Base-by-base conservation (phyloP, 2,113 vertebrate genomes). In the Piaya cayana region DNA sequence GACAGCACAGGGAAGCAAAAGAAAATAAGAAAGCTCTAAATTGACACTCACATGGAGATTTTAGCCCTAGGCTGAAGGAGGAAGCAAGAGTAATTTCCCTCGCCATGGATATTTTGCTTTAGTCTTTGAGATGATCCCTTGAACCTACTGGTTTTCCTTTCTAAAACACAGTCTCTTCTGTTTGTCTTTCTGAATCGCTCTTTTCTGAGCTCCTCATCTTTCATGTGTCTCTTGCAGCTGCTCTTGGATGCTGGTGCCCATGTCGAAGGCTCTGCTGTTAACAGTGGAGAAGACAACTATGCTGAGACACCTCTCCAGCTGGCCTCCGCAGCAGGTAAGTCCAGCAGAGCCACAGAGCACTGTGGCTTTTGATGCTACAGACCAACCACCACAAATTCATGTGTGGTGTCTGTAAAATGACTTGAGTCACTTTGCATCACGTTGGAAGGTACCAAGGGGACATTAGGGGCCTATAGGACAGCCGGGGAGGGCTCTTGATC, bases 191-290 rank as follows among this genome's bases (percentile, higher is more conserved):
- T 83, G 53, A 63, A 29, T 4, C 37, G 58, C 69, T 72, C 53
- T 82, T 56, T 69, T 72, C 92, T 93, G 49, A 95, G 0, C 36
- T 36, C 9, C 23, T 47, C 26, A 19, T 58, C 49, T 77, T 36
- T 45, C 26, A 6, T 34, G 47, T 95, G 43, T 25, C 68, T 64
- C 17, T 37, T 37, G 43, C 98, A 99, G 99, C 97, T 99, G 83
- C 98, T 99, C 68, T 93, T 99, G 97, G 99, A 99, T 12, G 99
- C 99, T 1, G 99, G 99, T 18, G 99, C 99, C 72, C 98, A 98
- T 0, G 99, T 99, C 34, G 99, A 99, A 95, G 99, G 99, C 59
- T 99, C 99, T 0, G 98, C 99, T 0, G 98, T 98, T 18, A 98
- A 97, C 83, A 98, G 98, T 1, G 98, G 99, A 2, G 99, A 99